A percentile compares a stretch with the other conserved stretches of the same genome.
Conservation (phyloP, 2,797 vertebrate species). For the Acipenser ruthenus region DNA sequence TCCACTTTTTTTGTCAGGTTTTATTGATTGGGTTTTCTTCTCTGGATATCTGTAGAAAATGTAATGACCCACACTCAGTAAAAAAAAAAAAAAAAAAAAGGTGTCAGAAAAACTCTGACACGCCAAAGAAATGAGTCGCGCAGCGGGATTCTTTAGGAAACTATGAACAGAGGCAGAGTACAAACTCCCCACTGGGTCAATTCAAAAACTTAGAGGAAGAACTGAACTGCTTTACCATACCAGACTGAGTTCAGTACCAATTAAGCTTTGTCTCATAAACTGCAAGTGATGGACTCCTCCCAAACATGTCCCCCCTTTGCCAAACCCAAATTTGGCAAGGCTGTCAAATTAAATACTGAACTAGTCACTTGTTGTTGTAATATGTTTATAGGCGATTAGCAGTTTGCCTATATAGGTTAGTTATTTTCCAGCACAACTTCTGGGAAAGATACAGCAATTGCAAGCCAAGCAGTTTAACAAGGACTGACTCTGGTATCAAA, state of each 20-base stretch:
- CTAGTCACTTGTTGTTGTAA: slow-evolving; percentile 7
- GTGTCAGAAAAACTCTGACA: slow-evolving; percentile 39
- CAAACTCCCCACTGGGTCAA: slow-evolving; percentile 46
- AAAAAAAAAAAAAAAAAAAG: slow-evolving; percentile 31
- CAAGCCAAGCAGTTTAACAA: neutral
- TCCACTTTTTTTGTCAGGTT: slow-evolving; percentile 56
- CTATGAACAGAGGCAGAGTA: slow-evolving; percentile 40
- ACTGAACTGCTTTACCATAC: slow-evolving; percentile 21
- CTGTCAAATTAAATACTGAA: slow-evolving; percentile 1
- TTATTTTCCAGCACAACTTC: too few species aligned
- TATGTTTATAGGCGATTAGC: slow-evolving; percentile 12
- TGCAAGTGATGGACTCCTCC: slow-evolving; percentile 26
- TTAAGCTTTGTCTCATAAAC: slow-evolving; percentile 35
- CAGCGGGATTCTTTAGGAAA: slow-evolving; percentile 30
- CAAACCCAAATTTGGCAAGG: neutral
- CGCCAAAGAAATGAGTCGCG: slow-evolving; percentile 58
- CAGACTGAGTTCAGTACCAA: slow-evolving; percentile 24
- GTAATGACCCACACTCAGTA: slow-evolving; percentile 79
- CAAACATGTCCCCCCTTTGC: slow-evolving; percentile 7
- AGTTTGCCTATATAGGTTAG: neutral
- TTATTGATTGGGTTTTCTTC: slow-evolving; percentile 78
- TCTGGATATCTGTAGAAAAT: slow-evolving; percentile 77
- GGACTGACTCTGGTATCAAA: neutral
- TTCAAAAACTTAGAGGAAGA: slow-evolving; percentile 34
- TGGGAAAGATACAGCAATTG: too few species aligned